Conservation (phyloP, 1,140 invertebrate species). For the Sinella curviseta region DNA sequence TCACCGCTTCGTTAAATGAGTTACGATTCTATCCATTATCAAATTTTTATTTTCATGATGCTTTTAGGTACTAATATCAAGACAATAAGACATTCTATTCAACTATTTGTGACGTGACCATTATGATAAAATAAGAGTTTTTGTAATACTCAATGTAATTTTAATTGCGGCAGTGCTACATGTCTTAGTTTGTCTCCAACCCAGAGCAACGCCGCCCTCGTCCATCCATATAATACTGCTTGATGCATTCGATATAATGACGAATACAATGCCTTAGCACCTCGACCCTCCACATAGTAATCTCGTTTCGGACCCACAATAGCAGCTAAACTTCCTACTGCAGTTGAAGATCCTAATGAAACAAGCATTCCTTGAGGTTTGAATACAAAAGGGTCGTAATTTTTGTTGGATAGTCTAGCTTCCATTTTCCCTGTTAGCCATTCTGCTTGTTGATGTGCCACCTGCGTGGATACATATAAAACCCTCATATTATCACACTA, state of each 20-base stretch:
- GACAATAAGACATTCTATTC: too few relatives aligned
- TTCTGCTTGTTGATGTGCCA: conserved; percentile 42
- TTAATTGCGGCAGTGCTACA: conserved; percentile 41
- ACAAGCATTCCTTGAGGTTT: conserved; percentile 43
- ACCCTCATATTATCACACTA: background rate
- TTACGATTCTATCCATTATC: too few relatives aligned
- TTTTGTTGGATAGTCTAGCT: conserved; percentile 17
- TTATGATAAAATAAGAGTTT: background rate
- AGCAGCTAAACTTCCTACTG: conserved; percentile 38
- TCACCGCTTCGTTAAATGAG: too few relatives aligned
- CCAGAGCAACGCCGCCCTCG: conserved; percentile 29
- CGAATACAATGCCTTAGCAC: conserved; percentile 37
- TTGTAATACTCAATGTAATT: conserved; percentile 30
- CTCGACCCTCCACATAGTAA: conserved; percentile 40
- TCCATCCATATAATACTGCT: conserved; percentile 36
- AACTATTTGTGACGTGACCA: background rate
- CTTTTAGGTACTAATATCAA: too few relatives aligned
- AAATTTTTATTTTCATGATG: too few relatives aligned
- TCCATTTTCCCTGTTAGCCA: conserved; percentile 32
- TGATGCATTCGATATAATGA: conserved; percentile 45
- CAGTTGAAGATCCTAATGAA: conserved; percentile 29
- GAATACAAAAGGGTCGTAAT: conserved; percentile 26
- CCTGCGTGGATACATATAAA: conserved; percentile 32
- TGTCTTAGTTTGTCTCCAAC: conserved; percentile 37
- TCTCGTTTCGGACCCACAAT: conserved; percentile 36